Percentiles rank a stretch among this genome's conserved stretches.
phyloP scores from a whole-genome alignment of 2,888 invertebrate genomes.

The Mongoloraphidia duomilia region DNA sequence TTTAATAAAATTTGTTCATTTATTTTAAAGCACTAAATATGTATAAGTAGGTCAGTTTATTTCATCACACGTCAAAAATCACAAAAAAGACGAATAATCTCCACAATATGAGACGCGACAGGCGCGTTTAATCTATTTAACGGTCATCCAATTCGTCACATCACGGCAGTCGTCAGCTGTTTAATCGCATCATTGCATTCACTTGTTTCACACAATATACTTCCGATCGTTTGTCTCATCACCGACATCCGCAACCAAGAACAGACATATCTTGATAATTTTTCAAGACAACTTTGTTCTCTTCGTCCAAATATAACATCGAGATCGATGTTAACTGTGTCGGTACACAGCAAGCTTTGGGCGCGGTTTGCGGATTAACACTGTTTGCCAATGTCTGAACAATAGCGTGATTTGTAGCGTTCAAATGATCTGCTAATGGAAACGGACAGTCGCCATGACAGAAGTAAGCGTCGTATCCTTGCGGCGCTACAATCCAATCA shows the following conservation, averaged over 20 bases:
- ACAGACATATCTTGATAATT: constrained; percentile 99
- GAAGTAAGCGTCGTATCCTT: constrained; percentile 91
- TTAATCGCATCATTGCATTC: too few species aligned
- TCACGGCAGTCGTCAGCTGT: too few species aligned
- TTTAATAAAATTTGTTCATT: too few species aligned
- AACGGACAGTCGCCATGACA: constrained; percentile 93
- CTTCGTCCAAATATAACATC: constrained; percentile 91
- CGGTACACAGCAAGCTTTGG: constrained; percentile 95
- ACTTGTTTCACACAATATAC: too few species aligned
- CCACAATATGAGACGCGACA: too few species aligned
- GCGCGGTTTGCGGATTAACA: constrained; percentile 62
- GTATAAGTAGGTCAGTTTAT: too few species aligned
- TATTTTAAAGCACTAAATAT: too few species aligned
- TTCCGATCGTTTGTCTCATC: constrained; percentile 21
- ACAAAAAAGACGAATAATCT: too few species aligned
- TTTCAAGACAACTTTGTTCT: constrained; percentile 90
- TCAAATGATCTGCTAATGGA: constrained; percentile 84
- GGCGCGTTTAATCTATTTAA: too few species aligned
- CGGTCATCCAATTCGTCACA: too few species aligned
- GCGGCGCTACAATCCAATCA: constrained; percentile 96
- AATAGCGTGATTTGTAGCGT: constrained; percentile 97
- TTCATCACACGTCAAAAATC: too few species aligned
- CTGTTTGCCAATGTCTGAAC: constrained; percentile 94
- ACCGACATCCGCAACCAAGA: constrained; percentile 95
- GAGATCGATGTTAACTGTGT: constrained; percentile 87